Evolutionary conservation across 2,797 vertebrate species (phyloP), one percentile per base, ranked within the genome.

Genomic region (Xiphophorus birchmanni): DNA sequence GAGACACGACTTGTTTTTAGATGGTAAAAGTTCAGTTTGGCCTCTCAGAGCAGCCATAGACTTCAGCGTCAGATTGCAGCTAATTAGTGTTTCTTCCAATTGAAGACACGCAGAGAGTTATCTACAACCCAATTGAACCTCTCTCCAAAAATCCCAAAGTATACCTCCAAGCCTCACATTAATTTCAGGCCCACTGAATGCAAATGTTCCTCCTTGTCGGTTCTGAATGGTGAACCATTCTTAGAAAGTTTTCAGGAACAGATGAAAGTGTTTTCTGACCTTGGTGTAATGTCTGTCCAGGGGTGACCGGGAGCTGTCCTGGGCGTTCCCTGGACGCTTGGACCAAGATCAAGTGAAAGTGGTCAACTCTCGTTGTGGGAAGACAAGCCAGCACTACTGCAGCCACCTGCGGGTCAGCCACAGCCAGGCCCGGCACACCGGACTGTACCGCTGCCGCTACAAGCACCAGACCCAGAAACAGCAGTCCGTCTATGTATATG

Each of bases 401-500:
- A 99, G 97, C 88, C 94, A 86, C 0, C 72, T 99, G 94, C 97
- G 87, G 18, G 89, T 99, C 90, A 94, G 86, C 84, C 84, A 65
- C 73, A 93, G 95, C 78, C 95, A 95, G 87, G 91, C 96, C 72
- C 92, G 86, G 80, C 96, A 99, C 94, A 99, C 98, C 0, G 99
- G 99, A 89, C 93, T 88, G 56, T 99, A 97, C 82, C 95, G 94
- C 89, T 99, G 99, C 93, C 95, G 91, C 82, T 98, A 98, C 78
- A 92, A 82, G 45, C 94, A 94, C 50, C 95, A 93, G 86, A 92
- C 93, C 79, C 93, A 52, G 47, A 92, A 85, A 77, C 94, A 96
- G 84, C 91, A 94, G 32, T 92, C 95, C 2, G 85, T 98, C 91
- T 99, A 99, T 56, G 90, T 99, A 84, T 99, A 97, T 96, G 94